Conservation (phyloP, 2,797 vertebrate genomes). For the Poeciliopsis presidionis region DNA sequence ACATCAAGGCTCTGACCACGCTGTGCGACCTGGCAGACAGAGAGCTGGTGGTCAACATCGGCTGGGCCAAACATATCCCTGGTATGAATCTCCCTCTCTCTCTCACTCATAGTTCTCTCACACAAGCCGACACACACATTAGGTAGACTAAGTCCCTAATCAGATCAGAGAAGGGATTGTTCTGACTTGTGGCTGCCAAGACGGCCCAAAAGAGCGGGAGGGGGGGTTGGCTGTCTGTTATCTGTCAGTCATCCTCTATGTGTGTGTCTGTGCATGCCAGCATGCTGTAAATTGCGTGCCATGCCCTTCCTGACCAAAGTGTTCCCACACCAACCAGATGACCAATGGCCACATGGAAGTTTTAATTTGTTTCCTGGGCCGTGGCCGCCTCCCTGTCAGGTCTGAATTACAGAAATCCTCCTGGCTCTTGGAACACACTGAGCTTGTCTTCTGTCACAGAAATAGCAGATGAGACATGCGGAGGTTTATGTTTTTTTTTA, state of each 20-base stretch:
- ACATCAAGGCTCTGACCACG: slow-evolving; percentile 97
- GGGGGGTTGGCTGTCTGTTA: slow-evolving; percentile 36
- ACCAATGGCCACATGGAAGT: slow-evolving; percentile 58
- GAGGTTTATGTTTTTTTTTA: background rate
- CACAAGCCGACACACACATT: slow-evolving; percentile 50
- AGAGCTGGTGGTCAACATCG: slow-evolving; percentile 97
- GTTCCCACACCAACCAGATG: slow-evolving; percentile 57
- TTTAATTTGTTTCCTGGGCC: slow-evolving; percentile 66
- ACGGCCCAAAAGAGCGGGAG: slow-evolving; percentile 38
- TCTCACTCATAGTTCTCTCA: slow-evolving; percentile 16
- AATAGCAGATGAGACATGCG: slow-evolving; percentile 43
- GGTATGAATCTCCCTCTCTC: slow-evolving; percentile 73
- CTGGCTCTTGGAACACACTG: slow-evolving; percentile 53
- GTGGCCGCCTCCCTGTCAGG: slow-evolving; percentile 20
- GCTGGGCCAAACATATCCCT: slow-evolving; percentile 99
- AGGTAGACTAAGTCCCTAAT: slow-evolving; percentile 66
- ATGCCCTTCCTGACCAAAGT: slow-evolving; percentile 39
- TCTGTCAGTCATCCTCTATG: slow-evolving; percentile 45
- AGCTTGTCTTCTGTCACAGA: slow-evolving; percentile 52
- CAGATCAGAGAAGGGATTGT: slow-evolving; percentile 66
- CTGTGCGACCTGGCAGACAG: slow-evolving; percentile 96
- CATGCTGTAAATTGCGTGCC: slow-evolving; percentile 1
- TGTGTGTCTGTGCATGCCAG: slow-evolving; percentile 36
- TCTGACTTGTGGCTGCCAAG: slow-evolving; percentile 62
- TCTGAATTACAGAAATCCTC: slow-evolving; percentile 57